A percentile compares a stretch with the other conserved stretches of the same genome.
Conservation (phyloP, 2,113 vertebrate genomes). For the Oreochromis niloticus region DNA sequence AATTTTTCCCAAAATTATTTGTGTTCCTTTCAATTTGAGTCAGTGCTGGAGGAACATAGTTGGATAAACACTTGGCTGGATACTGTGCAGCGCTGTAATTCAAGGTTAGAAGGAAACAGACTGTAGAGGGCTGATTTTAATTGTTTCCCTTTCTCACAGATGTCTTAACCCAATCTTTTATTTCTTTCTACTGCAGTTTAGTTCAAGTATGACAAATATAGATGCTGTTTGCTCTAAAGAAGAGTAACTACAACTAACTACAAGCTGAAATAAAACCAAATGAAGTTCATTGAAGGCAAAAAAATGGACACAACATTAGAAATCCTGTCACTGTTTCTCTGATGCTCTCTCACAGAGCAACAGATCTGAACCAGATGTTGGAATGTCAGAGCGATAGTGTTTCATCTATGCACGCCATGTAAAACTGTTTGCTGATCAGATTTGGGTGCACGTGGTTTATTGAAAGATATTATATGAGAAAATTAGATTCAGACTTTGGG, state of each 20-base stretch:
- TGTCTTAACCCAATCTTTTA: not conserved
- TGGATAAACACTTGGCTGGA: not conserved
- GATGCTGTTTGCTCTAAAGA: not conserved
- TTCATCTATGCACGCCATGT: not conserved
- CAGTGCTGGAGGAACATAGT: not conserved
- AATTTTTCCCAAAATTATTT: not conserved
- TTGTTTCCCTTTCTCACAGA: not conserved
- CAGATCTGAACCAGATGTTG: constrained; percentile 17
- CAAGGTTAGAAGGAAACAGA: not conserved
- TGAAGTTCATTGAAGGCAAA: not conserved
- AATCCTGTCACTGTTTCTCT: not conserved
- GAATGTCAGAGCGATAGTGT: not conserved
- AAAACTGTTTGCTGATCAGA: not conserved
- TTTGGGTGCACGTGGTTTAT: not conserved
- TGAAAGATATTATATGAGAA: not conserved
- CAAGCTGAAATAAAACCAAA: not conserved
- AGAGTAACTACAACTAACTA: not conserved
- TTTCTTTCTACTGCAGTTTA: not conserved
- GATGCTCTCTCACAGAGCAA: not conserved
- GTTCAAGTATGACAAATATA: not conserved
- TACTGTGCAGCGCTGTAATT: not conserved
- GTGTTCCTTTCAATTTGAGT: not conserved
- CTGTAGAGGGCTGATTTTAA: not conserved
- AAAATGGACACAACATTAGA: not conserved
- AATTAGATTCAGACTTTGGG: not conserved